Evolutionary conservation across 2,113 vertebrate species (phyloP), one percentile per base, ranked within the genome.

Genomic region (Euleptes europaea): DNA sequence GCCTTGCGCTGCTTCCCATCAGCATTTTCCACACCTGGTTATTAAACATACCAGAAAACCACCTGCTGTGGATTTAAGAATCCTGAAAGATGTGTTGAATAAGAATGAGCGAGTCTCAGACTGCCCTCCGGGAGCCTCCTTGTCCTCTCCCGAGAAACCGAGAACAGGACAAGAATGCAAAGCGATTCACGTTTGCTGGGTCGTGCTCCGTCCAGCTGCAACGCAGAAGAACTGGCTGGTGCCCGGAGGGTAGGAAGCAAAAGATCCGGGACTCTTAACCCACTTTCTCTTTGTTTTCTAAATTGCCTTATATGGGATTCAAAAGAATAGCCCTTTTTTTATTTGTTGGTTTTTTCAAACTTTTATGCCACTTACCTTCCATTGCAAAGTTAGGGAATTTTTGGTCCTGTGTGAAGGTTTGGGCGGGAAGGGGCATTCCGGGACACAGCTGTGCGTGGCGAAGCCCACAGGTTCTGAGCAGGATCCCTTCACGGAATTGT

Each of bases 361-460:
- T 1, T 28, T 15, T 10, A 84, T 0, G 7, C 40, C 82, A 91
- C 95, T 86, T 96, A 99, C 98, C 98, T 99, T 99, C 98, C 98
- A 99, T 78, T 99, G 98, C 89, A 99, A 92, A 86, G 97, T 97
- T 49, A 99, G 97, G 78, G 97, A 98, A 94, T 95, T 98, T 96
- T 98, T 99, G 94, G 97, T 97, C 95, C 97, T 97, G 88, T 99
- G 97, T 0, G 98, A 97, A 86, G 98, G 94, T 93, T 98, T 99
- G 3, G 98, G 98, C 82, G 97, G 94, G 86, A 97, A 95, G 42
- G 98, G 98, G 91, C 97, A 95, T 83, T 99, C 98, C 0, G 98
- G 98, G 42, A 96, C 95, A 84, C 97, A 97, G 97, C 97, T 98
- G 95, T 98, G 98, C 80, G 98, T 99, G 89, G 97, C 98, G 94